phyloP scores from a whole-genome alignment of 2,888 invertebrate species.

The Lasioglossum pauxillum region DNA sequence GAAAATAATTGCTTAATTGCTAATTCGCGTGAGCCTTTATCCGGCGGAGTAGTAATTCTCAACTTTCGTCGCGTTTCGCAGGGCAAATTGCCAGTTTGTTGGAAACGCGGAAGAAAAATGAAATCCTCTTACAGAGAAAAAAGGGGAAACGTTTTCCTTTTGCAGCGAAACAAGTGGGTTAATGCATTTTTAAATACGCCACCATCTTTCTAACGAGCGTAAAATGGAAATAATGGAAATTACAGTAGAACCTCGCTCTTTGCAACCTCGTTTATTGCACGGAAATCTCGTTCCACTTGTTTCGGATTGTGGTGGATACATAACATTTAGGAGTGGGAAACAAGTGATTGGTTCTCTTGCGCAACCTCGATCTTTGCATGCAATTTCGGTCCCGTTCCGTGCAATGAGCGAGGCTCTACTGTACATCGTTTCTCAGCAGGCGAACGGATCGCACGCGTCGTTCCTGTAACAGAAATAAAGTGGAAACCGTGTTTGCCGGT shows the following conservation, averaged over 20 bases:
- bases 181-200: neutral
- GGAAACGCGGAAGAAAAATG: neutral
- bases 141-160: neutral
- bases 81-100: constrained; percentile 6
- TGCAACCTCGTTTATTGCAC: neutral
- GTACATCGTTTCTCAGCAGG: neutral
- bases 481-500: neutral
- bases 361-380: neutral
- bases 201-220: neutral
- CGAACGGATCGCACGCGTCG: neutral
- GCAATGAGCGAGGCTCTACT: neutral
- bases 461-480: neutral
- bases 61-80: neutral
- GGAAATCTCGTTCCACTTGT: neutral
- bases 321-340: neutral
- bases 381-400: neutral
- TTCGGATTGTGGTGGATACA: neutral
- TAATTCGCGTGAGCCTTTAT: constrained; percentile 4
- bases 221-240: constrained; percentile 1
- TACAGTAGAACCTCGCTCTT: neutral
- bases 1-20: constrained; percentile 12
- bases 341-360: too few species aligned
- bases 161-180: neutral
- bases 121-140: neutral
- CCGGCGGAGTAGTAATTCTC: neutral